A percentile compares a stretch with the other conserved stretches of the same genome.
Conservation (phyloP, 2,888 invertebrate genomes). For the Dugesia japonica region DNA sequence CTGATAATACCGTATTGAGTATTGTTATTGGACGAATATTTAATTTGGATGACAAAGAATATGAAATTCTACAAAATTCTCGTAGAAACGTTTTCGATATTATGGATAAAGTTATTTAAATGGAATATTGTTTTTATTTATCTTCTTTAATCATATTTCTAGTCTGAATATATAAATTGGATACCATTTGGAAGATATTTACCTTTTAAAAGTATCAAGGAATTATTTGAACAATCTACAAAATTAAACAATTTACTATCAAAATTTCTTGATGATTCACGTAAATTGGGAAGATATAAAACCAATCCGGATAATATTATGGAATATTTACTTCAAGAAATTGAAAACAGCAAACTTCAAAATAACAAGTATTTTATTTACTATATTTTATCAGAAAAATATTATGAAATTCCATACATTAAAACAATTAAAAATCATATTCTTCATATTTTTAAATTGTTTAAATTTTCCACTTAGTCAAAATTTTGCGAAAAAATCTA, state of each 20-base stretch:
- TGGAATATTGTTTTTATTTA: neutral
- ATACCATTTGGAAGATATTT: neutral
- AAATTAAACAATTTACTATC: neutral
- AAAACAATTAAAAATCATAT: no score
- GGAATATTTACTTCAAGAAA: constrained; percentile 7
- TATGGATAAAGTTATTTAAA: neutral
- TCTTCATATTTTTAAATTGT: no score
- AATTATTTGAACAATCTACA: neutral
- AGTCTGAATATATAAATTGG: constrained; percentile 20
- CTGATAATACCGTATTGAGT: neutral
- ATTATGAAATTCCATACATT: no score
- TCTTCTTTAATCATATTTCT: neutral
- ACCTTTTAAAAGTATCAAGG: neutral
- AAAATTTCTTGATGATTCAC: neutral
- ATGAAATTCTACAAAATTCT: neutral
- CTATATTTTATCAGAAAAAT: neutral
- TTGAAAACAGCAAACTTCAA: neutral
- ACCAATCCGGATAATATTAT: neutral
- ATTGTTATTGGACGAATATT: neutral
- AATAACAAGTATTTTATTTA: neutral
- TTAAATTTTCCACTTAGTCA: no score
- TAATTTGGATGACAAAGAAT: neutral
- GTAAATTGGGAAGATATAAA: neutral
- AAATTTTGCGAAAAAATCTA: no score
- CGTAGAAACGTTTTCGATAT: neutral